phyloP scores from a whole-genome alignment of 2,797 vertebrate genomes.

The Sebastes hubbsi region DNA sequence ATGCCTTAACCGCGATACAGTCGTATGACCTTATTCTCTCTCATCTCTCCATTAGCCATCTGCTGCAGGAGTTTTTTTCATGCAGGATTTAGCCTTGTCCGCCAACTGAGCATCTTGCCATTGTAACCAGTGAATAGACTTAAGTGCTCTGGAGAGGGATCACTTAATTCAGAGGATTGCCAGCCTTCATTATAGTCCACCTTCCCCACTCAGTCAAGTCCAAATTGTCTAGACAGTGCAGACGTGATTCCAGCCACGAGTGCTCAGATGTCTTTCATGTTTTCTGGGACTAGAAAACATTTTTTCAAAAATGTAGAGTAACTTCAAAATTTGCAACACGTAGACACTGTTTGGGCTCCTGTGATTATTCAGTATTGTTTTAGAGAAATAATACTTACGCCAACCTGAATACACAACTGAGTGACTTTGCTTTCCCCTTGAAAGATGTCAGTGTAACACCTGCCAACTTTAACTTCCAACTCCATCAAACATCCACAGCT shows the following conservation, averaged over 20 bases:
- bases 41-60: constrained; percentile 36
- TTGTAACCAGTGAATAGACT: constrained; percentile 34
- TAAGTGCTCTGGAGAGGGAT: constrained; percentile 43
- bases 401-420: not conserved
- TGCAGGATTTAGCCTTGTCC: constrained; percentile 24
- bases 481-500: not conserved
- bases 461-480: not conserved
- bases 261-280: constrained; percentile 24
- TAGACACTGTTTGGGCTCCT: not conserved
- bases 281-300: not conserved
- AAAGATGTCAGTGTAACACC: not conserved
- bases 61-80: constrained; percentile 25
- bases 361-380: not conserved
- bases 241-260: constrained; percentile 8
- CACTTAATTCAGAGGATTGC: constrained; percentile 32
- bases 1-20: not conserved
- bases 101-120: constrained; percentile 39
- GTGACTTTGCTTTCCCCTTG: not conserved
- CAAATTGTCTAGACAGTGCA: constrained; percentile 12
- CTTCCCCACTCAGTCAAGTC: not conserved
- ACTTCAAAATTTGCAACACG: not conserved
- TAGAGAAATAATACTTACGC: not conserved
- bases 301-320: not conserved
- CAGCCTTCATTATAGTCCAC: constrained; percentile 30
- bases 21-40: constrained; percentile 2